These are phyloP conservation scores for Platichthys stellatus DNA, from an alignment of 2,113 vertebrate species.

Conservation along the genomic window DNA sequence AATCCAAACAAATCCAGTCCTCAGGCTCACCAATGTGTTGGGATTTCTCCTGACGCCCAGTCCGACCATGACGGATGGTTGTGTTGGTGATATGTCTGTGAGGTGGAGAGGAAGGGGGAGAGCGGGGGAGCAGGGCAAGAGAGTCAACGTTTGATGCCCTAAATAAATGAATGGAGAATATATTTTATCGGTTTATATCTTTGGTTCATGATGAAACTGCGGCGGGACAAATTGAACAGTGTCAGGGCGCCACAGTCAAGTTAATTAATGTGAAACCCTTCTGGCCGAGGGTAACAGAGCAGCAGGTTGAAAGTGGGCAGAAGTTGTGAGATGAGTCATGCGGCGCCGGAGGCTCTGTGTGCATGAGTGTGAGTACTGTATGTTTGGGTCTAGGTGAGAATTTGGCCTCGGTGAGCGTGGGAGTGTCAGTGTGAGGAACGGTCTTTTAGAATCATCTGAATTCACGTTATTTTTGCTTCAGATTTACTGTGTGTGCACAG, in stretches of 20 bases:
- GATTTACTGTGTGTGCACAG: not conserved
- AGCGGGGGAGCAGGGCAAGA: not conserved
- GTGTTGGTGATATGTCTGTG: not conserved
- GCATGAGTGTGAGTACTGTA: slow-evolving; percentile 25
- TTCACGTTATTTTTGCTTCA: not conserved
- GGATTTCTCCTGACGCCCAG: not conserved
- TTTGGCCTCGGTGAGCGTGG: slow-evolving; percentile 2
- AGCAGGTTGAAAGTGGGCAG: slow-evolving; percentile 59
- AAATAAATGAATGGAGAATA: not conserved
- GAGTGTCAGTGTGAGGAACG: not conserved
- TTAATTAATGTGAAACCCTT: slow-evolving; percentile 5
- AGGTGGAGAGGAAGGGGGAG: not conserved
- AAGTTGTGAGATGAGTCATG: slow-evolving; percentile 55
- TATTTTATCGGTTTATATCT: not conserved
- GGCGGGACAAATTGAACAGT: not conserved
- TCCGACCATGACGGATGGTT: not conserved
- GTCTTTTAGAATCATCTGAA: not conserved
- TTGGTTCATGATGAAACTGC: not conserved
- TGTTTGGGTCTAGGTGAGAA: not conserved
- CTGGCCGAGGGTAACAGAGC: slow-evolving; percentile 45
- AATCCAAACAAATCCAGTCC: too few species aligned
- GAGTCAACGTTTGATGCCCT: not conserved
- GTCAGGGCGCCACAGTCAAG: not conserved
- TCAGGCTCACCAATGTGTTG: not conserved
- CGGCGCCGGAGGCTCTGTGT: slow-evolving; percentile 29